Base-by-base conservation (phyloP, 2,888 invertebrate genomes). In the Xestia ashworthii region DNA sequence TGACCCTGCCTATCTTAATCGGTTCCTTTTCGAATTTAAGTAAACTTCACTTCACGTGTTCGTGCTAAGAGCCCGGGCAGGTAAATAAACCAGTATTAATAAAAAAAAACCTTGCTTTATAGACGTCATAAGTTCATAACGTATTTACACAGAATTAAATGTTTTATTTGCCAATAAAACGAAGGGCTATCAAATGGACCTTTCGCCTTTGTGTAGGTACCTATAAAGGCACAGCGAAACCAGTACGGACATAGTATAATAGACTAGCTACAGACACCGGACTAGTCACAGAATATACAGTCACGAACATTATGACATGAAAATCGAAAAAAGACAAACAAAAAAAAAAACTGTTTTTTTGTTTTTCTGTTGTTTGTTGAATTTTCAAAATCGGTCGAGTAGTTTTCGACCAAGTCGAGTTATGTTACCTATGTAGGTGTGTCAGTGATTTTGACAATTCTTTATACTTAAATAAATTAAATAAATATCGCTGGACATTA, bases 121-220 rank as follows among this genome's bases (percentile, higher is more conserved):
- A 38, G 16, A 50, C 14, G 9, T 25, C 25, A 9, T n/a, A n/a
- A n/a, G n/a, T n/a, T n/a, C n/a, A n/a, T 50, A 41, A 60, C 19
- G 25, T 62, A 71, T 73, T 73, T 66, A 64, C 74, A 46, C 22
- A 44, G 44, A 76, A 72, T 69, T 65, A 68, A 86, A 86, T 66
- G 60, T 71, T 86, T 83, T 62, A 74, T 32, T 58, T n/a, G 58
- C 44, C 72, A 70, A 62, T 85, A 75, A 80, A 86, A 14, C 12
- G 14, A 53, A 66, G 14, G 25, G 55, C 74, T 71, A 65, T 74
- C 44, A 32, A 76, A 38, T 46, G 5, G n/a, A 53, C 38, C 32
- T 9, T 69, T 46, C n/a, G n/a, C n/a, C n/a, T 55, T 55, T n/a
- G 1, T 32, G 3, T n/a, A n/a, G n/a, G 32, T 44, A 48, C 19